Evolutionary conservation across 2,113 vertebrate genomes (phyloP).

Genomic region (Prietella phreatophila): DNA sequence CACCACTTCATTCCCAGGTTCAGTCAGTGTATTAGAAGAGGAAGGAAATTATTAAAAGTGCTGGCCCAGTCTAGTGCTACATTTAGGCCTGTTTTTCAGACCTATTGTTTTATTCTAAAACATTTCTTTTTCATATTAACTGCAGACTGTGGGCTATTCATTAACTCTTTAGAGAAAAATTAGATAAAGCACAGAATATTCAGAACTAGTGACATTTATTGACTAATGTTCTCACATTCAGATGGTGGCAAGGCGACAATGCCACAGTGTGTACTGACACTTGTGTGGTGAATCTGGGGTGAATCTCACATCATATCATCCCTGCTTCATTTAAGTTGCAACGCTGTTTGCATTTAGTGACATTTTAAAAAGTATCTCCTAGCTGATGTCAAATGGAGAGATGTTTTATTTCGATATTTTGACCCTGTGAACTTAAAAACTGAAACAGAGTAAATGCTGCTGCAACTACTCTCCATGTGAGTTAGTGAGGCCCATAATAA

Average conservation of each 20-base stretch:
- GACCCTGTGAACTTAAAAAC: neutral
- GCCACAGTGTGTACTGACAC: conserved; percentile 31
- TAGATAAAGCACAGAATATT: conserved; percentile 4
- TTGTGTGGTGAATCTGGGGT: neutral
- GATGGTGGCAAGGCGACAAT: conserved; percentile 43
- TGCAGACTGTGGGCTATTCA: neutral
- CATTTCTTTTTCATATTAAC: neutral
- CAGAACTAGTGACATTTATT: conserved; percentile 51
- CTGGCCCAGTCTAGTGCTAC: neutral
- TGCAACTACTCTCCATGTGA: neutral
- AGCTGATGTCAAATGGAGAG: neutral
- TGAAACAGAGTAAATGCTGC: neutral
- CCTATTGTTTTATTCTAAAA: neutral
- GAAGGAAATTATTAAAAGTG: neutral
- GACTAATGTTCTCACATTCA: conserved; percentile 46
- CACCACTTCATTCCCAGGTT: too few species aligned
- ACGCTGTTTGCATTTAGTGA: conserved; percentile 56
- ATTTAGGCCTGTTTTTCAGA: neutral
- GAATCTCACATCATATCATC: conserved; percentile 32
- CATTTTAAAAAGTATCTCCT: conserved; percentile 62
- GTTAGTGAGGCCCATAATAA: neutral
- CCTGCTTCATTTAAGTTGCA: conserved; percentile 48
- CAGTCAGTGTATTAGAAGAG: neutral
- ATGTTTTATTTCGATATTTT: neutral
- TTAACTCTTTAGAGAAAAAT: neutral